Evolutionary conservation across 2,888 invertebrate species (phyloP).

Genomic region (Temnothorax ravouxi): DNA sequence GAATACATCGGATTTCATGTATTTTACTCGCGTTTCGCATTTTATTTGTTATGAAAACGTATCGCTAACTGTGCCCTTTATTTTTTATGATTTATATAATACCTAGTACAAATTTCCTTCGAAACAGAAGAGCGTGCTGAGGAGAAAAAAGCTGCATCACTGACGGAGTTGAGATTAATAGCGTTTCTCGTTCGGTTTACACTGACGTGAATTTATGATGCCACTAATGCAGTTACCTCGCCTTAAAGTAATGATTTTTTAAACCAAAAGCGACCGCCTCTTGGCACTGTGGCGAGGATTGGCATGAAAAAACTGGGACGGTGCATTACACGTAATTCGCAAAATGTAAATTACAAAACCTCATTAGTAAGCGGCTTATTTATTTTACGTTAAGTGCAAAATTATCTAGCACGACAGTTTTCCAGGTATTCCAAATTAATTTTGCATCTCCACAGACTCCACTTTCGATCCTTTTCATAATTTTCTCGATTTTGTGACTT

Average conservation of each 20-base stretch:
- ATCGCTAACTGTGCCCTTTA: neutral
- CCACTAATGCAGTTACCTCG: conserved; percentile 39
- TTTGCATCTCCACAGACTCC: neutral
- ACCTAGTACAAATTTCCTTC: neutral
- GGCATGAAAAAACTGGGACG: neutral
- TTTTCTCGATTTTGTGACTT: neutral
- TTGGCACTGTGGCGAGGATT: neutral
- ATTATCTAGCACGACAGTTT: neutral
- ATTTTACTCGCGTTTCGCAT: neutral
- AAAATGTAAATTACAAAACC: conserved; percentile 1
- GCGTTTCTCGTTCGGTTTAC: conserved; percentile 35
- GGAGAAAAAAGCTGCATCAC: neutral
- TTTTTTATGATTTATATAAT: conserved; percentile 48
- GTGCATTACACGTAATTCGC: neutral
- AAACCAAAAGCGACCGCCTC: conserved; percentile 13
- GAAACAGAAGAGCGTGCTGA: neutral
- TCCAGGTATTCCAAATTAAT: neutral
- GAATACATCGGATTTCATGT: neutral
- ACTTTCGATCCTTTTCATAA: neutral
- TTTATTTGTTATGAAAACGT: neutral
- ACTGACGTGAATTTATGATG: conserved; percentile 47
- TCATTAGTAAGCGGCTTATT: neutral
- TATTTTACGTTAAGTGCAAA: neutral
- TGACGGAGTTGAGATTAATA: conserved; percentile 45
- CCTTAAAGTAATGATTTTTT: conserved; percentile 43